These are phyloP conservation scores for Itoplectis maculator DNA, from an alignment of 2,888 invertebrate genomes.

Conservation along the genomic window DNA sequence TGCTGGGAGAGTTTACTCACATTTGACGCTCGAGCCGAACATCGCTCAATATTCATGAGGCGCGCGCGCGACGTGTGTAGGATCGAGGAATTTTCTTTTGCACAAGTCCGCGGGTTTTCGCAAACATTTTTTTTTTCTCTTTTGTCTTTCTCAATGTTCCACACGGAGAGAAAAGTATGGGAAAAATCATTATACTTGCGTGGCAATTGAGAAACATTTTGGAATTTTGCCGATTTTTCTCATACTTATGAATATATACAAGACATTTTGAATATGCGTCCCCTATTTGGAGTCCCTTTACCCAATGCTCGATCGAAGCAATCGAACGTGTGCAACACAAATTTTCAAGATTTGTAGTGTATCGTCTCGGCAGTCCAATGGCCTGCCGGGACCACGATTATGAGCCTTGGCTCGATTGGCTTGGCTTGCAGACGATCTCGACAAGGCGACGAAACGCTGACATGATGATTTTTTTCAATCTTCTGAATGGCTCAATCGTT, in stretches of 20 bases:
- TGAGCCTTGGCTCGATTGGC: not conserved
- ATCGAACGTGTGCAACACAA: not conserved
- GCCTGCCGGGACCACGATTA: not conserved
- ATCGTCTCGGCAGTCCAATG: not conserved
- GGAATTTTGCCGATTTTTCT: no score
- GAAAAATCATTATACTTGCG: no score
- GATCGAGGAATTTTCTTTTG: constrained; percentile 47
- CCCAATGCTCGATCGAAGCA: not conserved
- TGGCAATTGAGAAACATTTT: no score
- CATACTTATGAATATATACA: no score
- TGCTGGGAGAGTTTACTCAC: not conserved
- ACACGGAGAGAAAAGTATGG: no score
- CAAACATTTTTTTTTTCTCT: constrained; percentile 12
- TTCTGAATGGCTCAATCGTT: not conserved
- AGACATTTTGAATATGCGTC: constrained; percentile 1
- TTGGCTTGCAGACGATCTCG: not conserved
- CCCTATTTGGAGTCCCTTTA: not conserved
- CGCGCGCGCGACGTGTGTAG: constrained; percentile 36
- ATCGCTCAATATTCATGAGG: constrained; percentile 46
- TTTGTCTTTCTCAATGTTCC: no score
- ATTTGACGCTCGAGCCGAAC: not conserved
- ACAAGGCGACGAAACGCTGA: not conserved
- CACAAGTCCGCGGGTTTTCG: constrained; percentile 40
- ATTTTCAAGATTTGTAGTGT: not conserved
- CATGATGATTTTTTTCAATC: not conserved